These are phyloP conservation scores for Harpagifer antarcticus DNA, from an alignment of 2,797 vertebrate genomes.

Conservation along the genomic window DNA sequence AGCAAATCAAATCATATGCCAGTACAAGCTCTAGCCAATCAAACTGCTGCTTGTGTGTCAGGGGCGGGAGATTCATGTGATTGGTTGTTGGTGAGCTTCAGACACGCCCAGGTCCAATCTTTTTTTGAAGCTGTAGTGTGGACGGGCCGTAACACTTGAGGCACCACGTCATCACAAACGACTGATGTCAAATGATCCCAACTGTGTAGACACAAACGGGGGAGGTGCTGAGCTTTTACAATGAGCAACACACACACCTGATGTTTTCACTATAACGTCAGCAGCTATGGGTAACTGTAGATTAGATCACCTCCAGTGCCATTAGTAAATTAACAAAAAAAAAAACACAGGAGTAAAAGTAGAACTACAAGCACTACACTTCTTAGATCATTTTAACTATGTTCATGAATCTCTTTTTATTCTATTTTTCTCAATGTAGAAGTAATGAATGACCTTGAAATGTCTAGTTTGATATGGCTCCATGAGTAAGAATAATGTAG, in stretches of 20 bases:
- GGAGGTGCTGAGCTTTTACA: constrained; percentile 40
- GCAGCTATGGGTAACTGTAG: constrained; percentile 15
- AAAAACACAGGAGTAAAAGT: constrained; percentile 10
- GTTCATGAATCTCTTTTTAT: constrained; percentile 13
- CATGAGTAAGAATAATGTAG: constrained; percentile 2
- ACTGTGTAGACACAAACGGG: constrained; percentile 47
- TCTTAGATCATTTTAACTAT: neutral
- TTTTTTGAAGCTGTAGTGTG: too few species aligned
- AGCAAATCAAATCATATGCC: too few species aligned
- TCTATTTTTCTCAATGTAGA: neutral
- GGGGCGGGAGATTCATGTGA: too few species aligned
- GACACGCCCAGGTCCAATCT: too few species aligned
- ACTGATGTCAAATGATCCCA: constrained; percentile 55
- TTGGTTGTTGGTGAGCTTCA: too few species aligned
- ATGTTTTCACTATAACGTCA: constrained; percentile 33
- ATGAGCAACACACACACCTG: constrained; percentile 43
- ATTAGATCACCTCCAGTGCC: neutral
- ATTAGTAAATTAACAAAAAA: constrained; percentile 26
- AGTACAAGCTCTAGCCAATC: too few species aligned
- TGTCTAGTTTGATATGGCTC: constrained; percentile 5
- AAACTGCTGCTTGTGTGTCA: too few species aligned
- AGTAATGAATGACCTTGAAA: constrained; percentile 24
- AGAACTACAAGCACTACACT: neutral
- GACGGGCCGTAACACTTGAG: too few species aligned
- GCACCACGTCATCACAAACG: constrained; percentile 31